Conservation (phyloP, 2,797 vertebrate species). For the Sphaeramia orbicularis region DNA sequence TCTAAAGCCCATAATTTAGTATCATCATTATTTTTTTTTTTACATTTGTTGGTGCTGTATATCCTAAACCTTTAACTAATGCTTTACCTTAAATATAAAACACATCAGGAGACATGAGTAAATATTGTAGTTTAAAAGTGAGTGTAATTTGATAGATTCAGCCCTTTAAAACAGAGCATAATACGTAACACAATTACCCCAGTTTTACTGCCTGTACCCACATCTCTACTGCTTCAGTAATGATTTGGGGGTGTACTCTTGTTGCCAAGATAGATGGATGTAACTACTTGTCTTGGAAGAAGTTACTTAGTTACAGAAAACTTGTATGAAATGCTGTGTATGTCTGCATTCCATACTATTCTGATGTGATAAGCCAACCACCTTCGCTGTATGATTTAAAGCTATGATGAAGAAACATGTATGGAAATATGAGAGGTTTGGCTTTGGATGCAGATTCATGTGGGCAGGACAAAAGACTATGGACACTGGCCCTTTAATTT, state of each 20-base stretch:
- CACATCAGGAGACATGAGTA: not conserved
- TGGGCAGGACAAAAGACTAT: conserved; percentile 43
- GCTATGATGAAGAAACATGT: conserved; percentile 17
- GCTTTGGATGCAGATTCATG: conserved; percentile 22
- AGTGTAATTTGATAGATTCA: too few relatives aligned
- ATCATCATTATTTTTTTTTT: conserved; percentile 1
- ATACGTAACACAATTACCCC: not conserved
- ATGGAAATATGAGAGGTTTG: conserved; percentile 17
- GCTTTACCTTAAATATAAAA: not conserved
- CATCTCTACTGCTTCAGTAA: not conserved
- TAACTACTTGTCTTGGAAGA: conserved; percentile 13
- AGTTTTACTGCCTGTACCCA: not conserved
- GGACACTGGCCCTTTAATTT: conserved; percentile 79
- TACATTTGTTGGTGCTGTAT: not conserved
- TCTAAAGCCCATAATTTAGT: not conserved
- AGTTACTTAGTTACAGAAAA: not conserved
- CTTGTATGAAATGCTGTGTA: not conserved
- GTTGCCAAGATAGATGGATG: not conserved
- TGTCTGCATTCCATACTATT: conserved; percentile 15
- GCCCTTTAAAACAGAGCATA: not conserved
- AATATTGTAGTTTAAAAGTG: not conserved
- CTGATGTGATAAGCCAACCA: conserved; percentile 24
- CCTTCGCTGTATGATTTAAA: conserved; percentile 48
- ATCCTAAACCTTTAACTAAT: not conserved
- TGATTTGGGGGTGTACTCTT: not conserved